Base-by-base conservation (phyloP, 2,113 vertebrate genomes). In the Rhabdornis inornatus region DNA sequence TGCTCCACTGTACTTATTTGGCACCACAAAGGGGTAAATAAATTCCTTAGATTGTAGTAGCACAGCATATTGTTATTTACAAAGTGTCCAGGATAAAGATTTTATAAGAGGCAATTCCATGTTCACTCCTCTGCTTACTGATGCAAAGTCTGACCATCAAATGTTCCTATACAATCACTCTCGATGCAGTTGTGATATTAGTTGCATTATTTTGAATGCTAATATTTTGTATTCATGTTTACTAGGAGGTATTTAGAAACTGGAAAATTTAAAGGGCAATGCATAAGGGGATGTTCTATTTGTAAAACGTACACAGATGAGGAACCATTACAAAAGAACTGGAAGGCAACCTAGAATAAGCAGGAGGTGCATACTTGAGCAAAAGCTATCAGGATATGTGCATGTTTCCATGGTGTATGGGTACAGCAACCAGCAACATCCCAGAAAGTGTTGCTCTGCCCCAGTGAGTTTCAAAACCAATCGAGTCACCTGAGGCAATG, bases 381-480 rank as follows among this genome's bases (percentile, higher is more conserved):
- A 60, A 68, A 52, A 70, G 9, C 20, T 60, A 19, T 22, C 24
- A n/a, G 57, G 37, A 4, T 0, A 47, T 9, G 35, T 4, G 13
- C 17, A 13, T 4, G 7, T 33, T 11, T 50, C n/a, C 16, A 0
- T 11, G 22, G 30, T 56, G 52, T 7, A n/a, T 0, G 16, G 18
- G 39, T 35, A 68, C 16, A 76, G 63, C 63, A 56, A n/a, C 5
- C 27, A 64, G 21, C 30, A 90, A 6, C 39, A 71, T 12, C 19
- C 10, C 53, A 68, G 52, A 44, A 68, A 52, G 16, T 13, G 60
- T 30, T 4, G 1, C 24, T 66, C 6, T 8, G 27, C 44, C 83
- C 22, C 9, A 3, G 6, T 15, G 40, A 53, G 25, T 40, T 27
- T 61, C 35, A 45, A 81, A 89, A 61, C 22, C 18, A n/a, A 6